Percentiles rank a stretch among this genome's conserved stretches.
Evolutionary conservation across 2,888 invertebrate genomes (phyloP).

Genomic region (Listrodromus nycthemerus): DNA sequence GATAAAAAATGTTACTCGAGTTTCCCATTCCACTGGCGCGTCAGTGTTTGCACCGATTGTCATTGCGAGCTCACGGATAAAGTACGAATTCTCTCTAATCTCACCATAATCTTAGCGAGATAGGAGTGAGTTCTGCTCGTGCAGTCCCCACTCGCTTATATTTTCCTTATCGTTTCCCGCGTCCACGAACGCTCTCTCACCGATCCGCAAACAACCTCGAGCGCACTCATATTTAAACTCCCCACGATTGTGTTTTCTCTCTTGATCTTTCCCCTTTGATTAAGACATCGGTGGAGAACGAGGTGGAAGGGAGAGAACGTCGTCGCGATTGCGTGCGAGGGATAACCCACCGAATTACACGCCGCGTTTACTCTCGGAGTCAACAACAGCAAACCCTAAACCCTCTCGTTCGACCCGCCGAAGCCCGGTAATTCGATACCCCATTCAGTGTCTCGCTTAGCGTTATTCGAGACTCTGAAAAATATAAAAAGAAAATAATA

Average conservation of each 20-base stretch:
- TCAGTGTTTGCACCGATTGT: slow-evolving; percentile 52
- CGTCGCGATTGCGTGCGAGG: slow-evolving; percentile 28
- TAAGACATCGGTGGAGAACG: slow-evolving; percentile 9
- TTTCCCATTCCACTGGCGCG: slow-evolving; percentile 38
- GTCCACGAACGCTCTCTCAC: not conserved
- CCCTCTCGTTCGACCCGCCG: slow-evolving; percentile 2
- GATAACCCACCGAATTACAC: slow-evolving; percentile 49
- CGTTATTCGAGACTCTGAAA: slow-evolving; percentile 23
- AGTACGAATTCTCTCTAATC: slow-evolving; percentile 50
- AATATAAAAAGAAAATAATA: not conserved
- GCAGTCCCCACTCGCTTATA: not conserved
- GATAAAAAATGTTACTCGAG: not conserved
- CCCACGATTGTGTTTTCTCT: slow-evolving; percentile 13
- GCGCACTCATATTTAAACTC: not conserved
- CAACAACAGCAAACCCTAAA: slow-evolving; percentile 40
- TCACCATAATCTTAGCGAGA: slow-evolving; percentile 29
- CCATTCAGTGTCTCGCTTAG: not conserved
- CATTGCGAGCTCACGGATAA: slow-evolving; percentile 41
- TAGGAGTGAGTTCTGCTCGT: slow-evolving; percentile 14
- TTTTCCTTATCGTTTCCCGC: slow-evolving; percentile 21
- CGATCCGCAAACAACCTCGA: slow-evolving; percentile 16
- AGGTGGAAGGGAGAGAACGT: not conserved
- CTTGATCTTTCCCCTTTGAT: slow-evolving; percentile 13
- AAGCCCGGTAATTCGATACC: slow-evolving; percentile 23
- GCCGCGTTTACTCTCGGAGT: slow-evolving; percentile 40